Evolutionary conservation across 1,140 invertebrate genomes (phyloP), one percentile per base, ranked within the genome.

Genomic region (Drosophila nasuta): DNA sequence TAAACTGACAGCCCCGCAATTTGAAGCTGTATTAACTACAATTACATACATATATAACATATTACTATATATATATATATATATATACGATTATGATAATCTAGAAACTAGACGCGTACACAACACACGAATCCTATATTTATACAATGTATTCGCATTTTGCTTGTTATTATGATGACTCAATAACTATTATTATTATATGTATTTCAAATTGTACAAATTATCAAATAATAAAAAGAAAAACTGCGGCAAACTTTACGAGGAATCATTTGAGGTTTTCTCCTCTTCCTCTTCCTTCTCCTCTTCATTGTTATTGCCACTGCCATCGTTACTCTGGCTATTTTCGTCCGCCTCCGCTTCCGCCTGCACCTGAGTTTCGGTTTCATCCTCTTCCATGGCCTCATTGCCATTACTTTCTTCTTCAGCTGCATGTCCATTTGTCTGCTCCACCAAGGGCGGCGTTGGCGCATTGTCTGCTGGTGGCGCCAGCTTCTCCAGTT

Each of bases 111-210:
- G 56, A 62, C 67, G 58, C 67, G 43, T 57, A 46, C 80, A 75
- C 63, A 75, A 46, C 80, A 75, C 64, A 78, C 70, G 69, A 80
- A 88, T 88, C 83, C 83, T 87, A 87, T 87, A 87, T 87, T 87
- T 88, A 88, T 87, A 87, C 68, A 87, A 87, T 62, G 64, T 87
- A 88, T 88, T 81, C 85, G 85, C 77, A 89, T 81, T 89, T 81
- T 85, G 85, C 85, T 89, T 89, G 85, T 89, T 89, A 89, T 89
- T 89, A 89, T 88, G 35, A 79, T 66, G 69, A 81, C 68, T 60
- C 69, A 72, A 62, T 56, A 38, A 38, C 35, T 38, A 38, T 38
- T 38, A 38, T 38, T 33, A 38, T 38, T 38, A 72, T 83, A 87
- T 77, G 75, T 88, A 89, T 81, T 82, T 77, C 56, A 79, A 79